A percentile compares a stretch with the other conserved stretches of the same genome.
Evolutionary conservation across 1,140 invertebrate species (phyloP).

Genomic region (Aphelenchoides fujianensis): DNA sequence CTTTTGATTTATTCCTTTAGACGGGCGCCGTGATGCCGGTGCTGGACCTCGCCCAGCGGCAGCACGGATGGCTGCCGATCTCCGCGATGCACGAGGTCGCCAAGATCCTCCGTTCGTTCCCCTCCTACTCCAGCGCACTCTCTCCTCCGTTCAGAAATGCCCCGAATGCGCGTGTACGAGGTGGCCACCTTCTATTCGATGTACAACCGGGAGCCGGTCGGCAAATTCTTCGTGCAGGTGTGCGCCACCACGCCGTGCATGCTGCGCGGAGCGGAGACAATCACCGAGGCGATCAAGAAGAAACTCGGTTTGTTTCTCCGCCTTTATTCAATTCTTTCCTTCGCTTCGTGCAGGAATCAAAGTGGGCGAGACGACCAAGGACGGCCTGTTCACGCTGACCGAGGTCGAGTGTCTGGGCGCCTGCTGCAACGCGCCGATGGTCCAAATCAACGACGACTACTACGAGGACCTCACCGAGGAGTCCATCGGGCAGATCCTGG

Average conservation of each 20-base stretch:
- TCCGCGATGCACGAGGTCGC: constrained; percentile 98
- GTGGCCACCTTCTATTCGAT: constrained; percentile 99
- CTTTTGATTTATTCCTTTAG: constrained; percentile 28
- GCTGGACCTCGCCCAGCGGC: constrained; percentile 92
- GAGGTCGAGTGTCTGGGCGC: constrained; percentile 98
- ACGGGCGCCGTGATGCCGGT: constrained; percentile 88
- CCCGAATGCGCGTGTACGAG: constrained; percentile 97
- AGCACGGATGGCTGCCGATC: constrained; percentile 91
- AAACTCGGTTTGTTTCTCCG: constrained; percentile 68
- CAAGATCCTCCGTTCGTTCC: constrained; percentile 70
- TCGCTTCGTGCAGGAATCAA: constrained; percentile 68
- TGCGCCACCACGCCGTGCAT: constrained; percentile 99
- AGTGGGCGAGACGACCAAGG: constrained; percentile 78
- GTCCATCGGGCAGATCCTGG: constrained; percentile 83
- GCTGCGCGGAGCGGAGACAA: constrained; percentile 86
- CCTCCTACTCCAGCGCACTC: not conserved
- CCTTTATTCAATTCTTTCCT: constrained; percentile 1
- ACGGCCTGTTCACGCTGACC: constrained; percentile 84
- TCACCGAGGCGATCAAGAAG: constrained; percentile 78
- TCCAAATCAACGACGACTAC: constrained; percentile 67
- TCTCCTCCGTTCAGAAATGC: constrained; percentile 69
- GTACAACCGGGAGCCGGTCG: constrained; percentile 79
- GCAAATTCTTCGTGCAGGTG: constrained; percentile 69
- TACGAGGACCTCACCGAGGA: constrained; percentile 90
- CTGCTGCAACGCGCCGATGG: constrained; percentile 99